Evolutionary conservation across 2,113 vertebrate genomes (phyloP), one percentile per base, ranked within the genome.

Genomic region (Heliornis fulica): DNA sequence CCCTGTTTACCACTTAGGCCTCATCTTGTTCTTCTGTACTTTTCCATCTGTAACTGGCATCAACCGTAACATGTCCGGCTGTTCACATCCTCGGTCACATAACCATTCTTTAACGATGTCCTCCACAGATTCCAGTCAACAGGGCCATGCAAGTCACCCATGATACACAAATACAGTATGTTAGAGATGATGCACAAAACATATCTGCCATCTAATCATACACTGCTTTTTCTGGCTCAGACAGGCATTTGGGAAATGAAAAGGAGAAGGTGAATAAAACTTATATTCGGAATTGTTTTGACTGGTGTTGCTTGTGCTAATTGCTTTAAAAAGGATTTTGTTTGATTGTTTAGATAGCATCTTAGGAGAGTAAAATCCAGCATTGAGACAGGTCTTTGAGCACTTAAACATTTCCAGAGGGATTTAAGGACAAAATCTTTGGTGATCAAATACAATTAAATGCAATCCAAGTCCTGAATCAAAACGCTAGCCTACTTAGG

Each of bases 401-500:
- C 69, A 89, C 81, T 91, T 54, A 19, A 71, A 89, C 57, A 74
- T 78, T 92, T 96, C 77, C 69, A 66, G 84, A 81, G 41, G 38
- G 92, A 64, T 90, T 87, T 95, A 91, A 22, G 0, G 43, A 51
- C 70, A 87, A 80, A 84, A 85, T 94, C 89, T 75, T 75, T 61
- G 69, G 79, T 78, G 89, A 95, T 91, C 63, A 66, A 68, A 89
- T 88, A 81, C 91, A 84, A 72, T 89, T 72, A 68, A 84, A 57
- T 13, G 43, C 90, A 59, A 89, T 77, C 77, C 93, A 71, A 87
- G 85, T 14, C 45, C 87, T 95, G 83, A 71, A 78, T 93, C 87
- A 91, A 76, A 89, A 53, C 3, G 0, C 64, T 94, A 38, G 85
- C 96, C 95, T 94, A 94, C 91, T 92, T 91, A 93, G 46, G 23